Evolutionary conservation across 2,797 vertebrate species (phyloP).

Genomic region (Micropoecilia bifurca): DNA sequence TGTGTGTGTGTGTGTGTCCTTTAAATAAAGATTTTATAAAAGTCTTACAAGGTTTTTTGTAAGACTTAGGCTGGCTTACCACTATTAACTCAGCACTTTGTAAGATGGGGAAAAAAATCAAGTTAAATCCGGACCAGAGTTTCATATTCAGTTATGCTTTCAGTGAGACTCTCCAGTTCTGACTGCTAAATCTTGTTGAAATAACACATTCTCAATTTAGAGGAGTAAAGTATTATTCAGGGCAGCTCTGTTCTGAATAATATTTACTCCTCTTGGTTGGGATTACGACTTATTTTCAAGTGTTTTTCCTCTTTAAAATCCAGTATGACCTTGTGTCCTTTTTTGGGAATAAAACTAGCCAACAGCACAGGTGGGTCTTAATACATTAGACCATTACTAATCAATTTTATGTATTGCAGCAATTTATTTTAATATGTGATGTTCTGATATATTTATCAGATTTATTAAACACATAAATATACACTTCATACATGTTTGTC

Average conservation of each 20-base stretch:
- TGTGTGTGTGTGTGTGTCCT: neutral
- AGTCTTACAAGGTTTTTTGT: slow-evolving; percentile 31
- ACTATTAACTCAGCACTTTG: slow-evolving; percentile 13
- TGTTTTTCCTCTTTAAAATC: slow-evolving; percentile 22
- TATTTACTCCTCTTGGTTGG: slow-evolving; percentile 1
- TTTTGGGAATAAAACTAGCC: neutral
- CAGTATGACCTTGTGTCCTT: slow-evolving; percentile 12
- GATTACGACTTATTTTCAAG: slow-evolving; percentile 16
- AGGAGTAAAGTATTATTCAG: neutral
- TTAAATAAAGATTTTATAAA: slow-evolving; percentile 18
- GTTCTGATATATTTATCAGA: neutral
- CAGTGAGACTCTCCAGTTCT: slow-evolving; percentile 6
- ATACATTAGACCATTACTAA: neutral
- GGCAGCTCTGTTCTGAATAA: neutral
- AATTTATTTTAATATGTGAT: neutral
- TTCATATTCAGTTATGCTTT: slow-evolving; percentile 14
- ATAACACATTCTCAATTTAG: slow-evolving; percentile 12
- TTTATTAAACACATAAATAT: neutral
- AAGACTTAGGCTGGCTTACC: slow-evolving; percentile 17
- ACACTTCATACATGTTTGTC: neutral
- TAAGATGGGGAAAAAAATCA: slow-evolving; percentile 12
- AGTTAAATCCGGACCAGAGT: slow-evolving; percentile 10
- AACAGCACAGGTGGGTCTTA: neutral
- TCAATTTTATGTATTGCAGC: neutral
- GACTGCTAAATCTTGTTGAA: neutral